These are phyloP conservation scores for Atherinomorus stipes DNA, from an alignment of 2,113 vertebrate species.

Conservation along the genomic window DNA sequence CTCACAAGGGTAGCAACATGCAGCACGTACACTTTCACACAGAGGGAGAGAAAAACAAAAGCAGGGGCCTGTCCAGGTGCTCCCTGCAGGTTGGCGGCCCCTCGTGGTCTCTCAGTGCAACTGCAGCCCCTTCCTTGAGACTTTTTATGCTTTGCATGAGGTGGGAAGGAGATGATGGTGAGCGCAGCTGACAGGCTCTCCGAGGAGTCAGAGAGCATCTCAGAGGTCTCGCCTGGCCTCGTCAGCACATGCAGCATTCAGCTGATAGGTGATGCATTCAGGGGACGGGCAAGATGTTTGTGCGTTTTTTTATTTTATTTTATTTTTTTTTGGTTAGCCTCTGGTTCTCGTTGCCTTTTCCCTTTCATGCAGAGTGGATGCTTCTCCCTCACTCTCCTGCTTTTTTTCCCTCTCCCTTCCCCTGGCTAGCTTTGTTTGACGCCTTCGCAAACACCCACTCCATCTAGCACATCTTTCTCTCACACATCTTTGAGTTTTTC, in stretches of 20 bases:
- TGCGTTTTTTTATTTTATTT: not conserved
- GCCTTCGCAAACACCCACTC: constrained; percentile 76
- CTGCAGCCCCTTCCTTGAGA: not conserved
- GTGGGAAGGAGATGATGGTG: constrained; percentile 56
- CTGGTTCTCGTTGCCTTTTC: constrained; percentile 2
- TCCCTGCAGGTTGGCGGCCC: constrained; percentile 22
- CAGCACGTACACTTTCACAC: not conserved
- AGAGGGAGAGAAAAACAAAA: constrained; percentile 4
- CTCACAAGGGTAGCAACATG: not conserved
- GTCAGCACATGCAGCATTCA: constrained; percentile 5
- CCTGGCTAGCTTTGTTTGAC: constrained; percentile 67
- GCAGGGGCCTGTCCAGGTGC: not conserved
- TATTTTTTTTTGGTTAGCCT: not conserved
- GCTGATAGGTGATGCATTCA: constrained; percentile 52
- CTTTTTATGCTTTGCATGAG: constrained; percentile 7
- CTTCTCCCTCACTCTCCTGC: constrained; percentile 30
- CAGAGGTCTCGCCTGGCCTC: constrained; percentile 14
- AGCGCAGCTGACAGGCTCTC: constrained; percentile 63
- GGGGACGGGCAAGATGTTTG: constrained; percentile 8
- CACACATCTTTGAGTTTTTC: constrained; percentile 29
- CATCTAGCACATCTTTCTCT: constrained; percentile 39
- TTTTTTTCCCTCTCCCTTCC: constrained; percentile 5
- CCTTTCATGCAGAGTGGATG: constrained; percentile 2
- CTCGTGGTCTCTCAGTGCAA: constrained; percentile 30
- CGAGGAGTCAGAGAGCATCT: constrained; percentile 50